A percentile compares a stretch with the other conserved stretches of the same genome.
These are phyloP conservation scores for Crocidura indochinensis DNA, from an alignment of 2,797 vertebrate genomes.

Conservation along the genomic window DNA sequence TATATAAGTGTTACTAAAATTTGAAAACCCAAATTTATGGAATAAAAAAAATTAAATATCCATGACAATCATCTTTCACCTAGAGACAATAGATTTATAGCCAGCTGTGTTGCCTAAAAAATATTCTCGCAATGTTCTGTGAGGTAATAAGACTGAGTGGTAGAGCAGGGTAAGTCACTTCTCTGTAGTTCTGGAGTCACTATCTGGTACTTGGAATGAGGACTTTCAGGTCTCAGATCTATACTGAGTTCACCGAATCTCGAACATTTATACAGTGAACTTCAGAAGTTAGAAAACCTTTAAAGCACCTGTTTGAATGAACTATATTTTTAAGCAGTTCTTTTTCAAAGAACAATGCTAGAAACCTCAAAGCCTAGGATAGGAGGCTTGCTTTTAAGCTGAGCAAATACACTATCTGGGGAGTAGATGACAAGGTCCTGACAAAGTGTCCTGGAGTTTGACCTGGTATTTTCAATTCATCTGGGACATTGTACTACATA, in stretches of 20 bases:
- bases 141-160: not conserved
- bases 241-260: constrained; percentile 80
- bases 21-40: constrained; percentile 4
- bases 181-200: constrained; percentile 68
- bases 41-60: constrained; percentile 11
- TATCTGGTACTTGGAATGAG: constrained; percentile 63
- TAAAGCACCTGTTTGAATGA: constrained; percentile 81
- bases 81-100: not conserved
- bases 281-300: constrained; percentile 80
- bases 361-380: constrained; percentile 76
- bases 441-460: constrained; percentile 67
- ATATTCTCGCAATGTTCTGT: not conserved
- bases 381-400: constrained; percentile 72
- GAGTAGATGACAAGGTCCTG: constrained; percentile 59
- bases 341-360: constrained; percentile 81
- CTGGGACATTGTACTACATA: constrained; percentile 47
- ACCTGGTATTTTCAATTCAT: constrained; percentile 76
- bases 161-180: constrained; percentile 66
- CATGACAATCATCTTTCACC: not conserved
- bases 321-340: constrained; percentile 77
- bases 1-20: not conserved
- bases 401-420: constrained; percentile 66
- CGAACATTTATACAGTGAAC: constrained; percentile 75
- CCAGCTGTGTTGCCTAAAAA: not conserved
- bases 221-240: constrained; percentile 81